Percentiles rank a stretch among this genome's conserved stretches.
Evolutionary conservation across 2,888 invertebrate species (phyloP).

Genomic region (Xylota sylvarum): DNA sequence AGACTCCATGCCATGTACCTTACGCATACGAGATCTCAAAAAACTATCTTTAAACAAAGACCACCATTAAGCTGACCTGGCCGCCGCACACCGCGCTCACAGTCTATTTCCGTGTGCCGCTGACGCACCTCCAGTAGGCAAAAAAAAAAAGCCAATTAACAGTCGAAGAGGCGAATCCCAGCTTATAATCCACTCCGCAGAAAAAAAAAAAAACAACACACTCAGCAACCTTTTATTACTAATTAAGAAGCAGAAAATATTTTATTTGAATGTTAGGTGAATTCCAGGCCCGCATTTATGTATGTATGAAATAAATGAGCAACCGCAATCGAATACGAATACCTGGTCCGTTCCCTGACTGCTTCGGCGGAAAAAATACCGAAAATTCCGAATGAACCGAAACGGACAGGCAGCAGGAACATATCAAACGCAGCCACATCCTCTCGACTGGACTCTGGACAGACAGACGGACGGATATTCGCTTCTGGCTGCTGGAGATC

Average conservation of each 20-base stretch:
- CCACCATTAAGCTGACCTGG: constrained; percentile 60
- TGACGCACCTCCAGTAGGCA: constrained; percentile 63
- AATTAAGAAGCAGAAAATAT: constrained; percentile 77
- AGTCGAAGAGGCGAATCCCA: constrained; percentile 50
- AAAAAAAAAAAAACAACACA: constrained; percentile 12
- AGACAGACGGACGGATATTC: constrained; percentile 59
- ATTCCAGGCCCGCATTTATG: constrained; percentile 74
- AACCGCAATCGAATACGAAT: constrained; percentile 46
- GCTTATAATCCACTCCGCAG: constrained; percentile 64
- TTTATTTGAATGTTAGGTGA: constrained; percentile 76
- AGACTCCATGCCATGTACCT: constrained; percentile 59
- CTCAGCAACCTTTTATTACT: constrained; percentile 75
- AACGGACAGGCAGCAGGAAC: constrained; percentile 58
- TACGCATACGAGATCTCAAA: constrained; percentile 47
- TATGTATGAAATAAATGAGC: constrained; percentile 76
- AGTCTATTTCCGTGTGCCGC: constrained; percentile 64
- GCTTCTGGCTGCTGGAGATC: constrained; percentile 8
- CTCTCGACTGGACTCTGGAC: constrained; percentile 21
- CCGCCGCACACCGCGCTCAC: constrained; percentile 60
- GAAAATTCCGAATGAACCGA: constrained; percentile 68
- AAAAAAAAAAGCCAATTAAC: constrained; percentile 76
- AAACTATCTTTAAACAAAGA: constrained; percentile 67
- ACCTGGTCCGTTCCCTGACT: constrained; percentile 51
- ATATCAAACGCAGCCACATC: constrained; percentile 67
- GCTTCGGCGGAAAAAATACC: constrained; percentile 72